phyloP scores from a whole-genome alignment of 2,113 vertebrate species.

The Coryphaenoides rupestris region DNA sequence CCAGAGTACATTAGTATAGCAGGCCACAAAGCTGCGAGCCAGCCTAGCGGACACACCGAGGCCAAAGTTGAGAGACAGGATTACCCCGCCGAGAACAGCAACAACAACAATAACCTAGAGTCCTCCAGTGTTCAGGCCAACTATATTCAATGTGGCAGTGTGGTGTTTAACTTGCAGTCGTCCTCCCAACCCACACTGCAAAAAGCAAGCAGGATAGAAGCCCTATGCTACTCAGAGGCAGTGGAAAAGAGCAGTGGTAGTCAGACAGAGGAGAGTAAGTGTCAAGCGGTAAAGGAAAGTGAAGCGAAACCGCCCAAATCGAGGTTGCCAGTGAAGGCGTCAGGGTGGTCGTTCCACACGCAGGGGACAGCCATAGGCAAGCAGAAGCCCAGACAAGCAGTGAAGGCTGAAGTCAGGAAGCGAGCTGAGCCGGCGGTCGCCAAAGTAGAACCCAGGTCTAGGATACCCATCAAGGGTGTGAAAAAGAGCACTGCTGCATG shows the following conservation, averaged over 20 bases:
- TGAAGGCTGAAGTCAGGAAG: slow-evolving; percentile 79
- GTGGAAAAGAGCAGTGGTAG: slow-evolving; percentile 74
- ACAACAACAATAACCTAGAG: slow-evolving; percentile 99
- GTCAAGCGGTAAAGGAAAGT: slow-evolving; percentile 71
- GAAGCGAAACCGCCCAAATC: slow-evolving; percentile 85
- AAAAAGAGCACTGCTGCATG: slow-evolving; percentile 72
- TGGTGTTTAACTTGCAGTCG: slow-evolving; percentile 86
- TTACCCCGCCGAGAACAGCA: slow-evolving; percentile 93
- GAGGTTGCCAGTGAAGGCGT: slow-evolving; percentile 91
- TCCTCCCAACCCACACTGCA: slow-evolving; percentile 84
- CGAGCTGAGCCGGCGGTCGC: slow-evolving; percentile 72
- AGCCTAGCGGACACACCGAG: slow-evolving; percentile 66
- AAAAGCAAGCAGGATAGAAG: slow-evolving; percentile 80
- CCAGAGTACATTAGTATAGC: slow-evolving; percentile 82
- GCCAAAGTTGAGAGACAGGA: slow-evolving; percentile 80
- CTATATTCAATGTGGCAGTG: slow-evolving; percentile 80
- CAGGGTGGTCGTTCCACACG: slow-evolving; percentile 79
- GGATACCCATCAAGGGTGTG: slow-evolving; percentile 89
- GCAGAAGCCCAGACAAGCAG: slow-evolving; percentile 80
- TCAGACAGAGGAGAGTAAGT: slow-evolving; percentile 73
- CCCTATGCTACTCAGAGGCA: slow-evolving; percentile 76
- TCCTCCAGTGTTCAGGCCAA: slow-evolving; percentile 85
- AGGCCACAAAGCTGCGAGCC: slow-evolving; percentile 71
- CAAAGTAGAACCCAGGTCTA: slow-evolving; percentile 85
- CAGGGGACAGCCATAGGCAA: slow-evolving; percentile 78